A percentile compares a stretch with the other conserved stretches of the same genome.
Conservation (phyloP, 1,140 invertebrate species). For the Penaeus indicus region DNA sequence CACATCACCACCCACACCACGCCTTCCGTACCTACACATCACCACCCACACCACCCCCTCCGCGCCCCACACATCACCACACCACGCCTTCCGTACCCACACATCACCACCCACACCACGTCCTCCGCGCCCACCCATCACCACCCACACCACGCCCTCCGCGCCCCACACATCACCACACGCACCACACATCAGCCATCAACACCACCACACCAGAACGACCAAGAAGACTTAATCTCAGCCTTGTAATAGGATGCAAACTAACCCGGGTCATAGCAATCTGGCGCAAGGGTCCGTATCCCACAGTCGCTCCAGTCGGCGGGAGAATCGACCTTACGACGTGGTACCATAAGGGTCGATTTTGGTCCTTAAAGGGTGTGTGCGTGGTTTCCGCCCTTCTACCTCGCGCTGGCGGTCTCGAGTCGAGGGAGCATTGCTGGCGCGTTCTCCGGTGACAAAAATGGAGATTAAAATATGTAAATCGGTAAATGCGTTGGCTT, state of each 20-base stretch:
- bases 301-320: not conserved
- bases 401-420: not conserved
- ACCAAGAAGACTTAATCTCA: slow-evolving; percentile 49
- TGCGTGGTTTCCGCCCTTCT: not conserved
- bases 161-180: not conserved
- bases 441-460: slow-evolving; percentile 42
- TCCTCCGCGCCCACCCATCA: not conserved
- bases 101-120: not conserved
- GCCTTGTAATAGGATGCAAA: slow-evolving; percentile 55
- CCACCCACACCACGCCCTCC: not conserved
- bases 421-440: not conserved
- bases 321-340: not conserved
- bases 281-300: not conserved
- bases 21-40: too few relatives aligned
- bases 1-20: too few relatives aligned
- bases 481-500: slow-evolving; percentile 48
- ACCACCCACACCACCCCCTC: not conserved
- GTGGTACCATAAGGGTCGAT: not conserved
- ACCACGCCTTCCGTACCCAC: not conserved
- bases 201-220: not conserved
- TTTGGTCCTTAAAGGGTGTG: not conserved
- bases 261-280: slow-evolving; percentile 30
- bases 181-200: not conserved
- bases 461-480: slow-evolving; percentile 58
- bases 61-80: not conserved